These are phyloP conservation scores for Melolontha melolontha DNA, from an alignment of 2,888 invertebrate genomes.

Conservation along the genomic window DNA sequence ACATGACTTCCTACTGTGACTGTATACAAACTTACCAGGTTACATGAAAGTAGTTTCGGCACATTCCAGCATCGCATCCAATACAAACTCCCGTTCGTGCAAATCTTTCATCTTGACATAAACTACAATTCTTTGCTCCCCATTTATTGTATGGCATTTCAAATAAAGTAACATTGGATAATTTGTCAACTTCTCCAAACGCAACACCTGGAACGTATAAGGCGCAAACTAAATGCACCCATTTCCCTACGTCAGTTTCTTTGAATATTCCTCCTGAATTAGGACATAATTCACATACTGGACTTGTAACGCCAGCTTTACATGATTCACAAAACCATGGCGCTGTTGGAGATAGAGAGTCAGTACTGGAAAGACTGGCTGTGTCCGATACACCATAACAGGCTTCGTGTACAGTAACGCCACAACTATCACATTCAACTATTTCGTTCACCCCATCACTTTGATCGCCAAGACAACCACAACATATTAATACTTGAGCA, in stretches of 20 bases:
- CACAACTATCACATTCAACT: conserved; percentile 97
- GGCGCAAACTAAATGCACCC: conserved; percentile 98
- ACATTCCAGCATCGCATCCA: conserved; percentile 98
- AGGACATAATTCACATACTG: conserved; percentile 95
- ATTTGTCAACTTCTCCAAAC: conserved; percentile 93
- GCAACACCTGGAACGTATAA: conserved; percentile 97
- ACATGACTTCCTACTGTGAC: no score
- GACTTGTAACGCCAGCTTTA: conserved; percentile 88
- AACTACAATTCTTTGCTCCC: conserved; percentile 92
- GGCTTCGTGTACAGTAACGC: conserved; percentile 96
- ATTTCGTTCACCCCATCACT: conserved; percentile 96
- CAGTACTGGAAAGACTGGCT: conserved; percentile 91
- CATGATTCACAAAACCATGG: conserved; percentile 99
- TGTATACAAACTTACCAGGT: conserved; percentile 78
- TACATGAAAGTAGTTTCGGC: conserved; percentile 96
- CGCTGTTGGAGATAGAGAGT: conserved; percentile 94
- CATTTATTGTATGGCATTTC: conserved; percentile 98
- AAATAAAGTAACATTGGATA: conserved; percentile 93
- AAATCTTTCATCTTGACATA: conserved; percentile 89
- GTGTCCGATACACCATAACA: conserved; percentile 96
- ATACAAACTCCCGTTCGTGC: conserved; percentile 95
- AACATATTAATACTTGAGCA: conserved; percentile 85
- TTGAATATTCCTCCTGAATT: conserved; percentile 93
- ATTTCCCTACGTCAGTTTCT: conserved; percentile 96
- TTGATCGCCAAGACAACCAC: conserved; percentile 92